Conservation (phyloP, 2,888 invertebrate species). For the Choristoneura rosaceana region DNA sequence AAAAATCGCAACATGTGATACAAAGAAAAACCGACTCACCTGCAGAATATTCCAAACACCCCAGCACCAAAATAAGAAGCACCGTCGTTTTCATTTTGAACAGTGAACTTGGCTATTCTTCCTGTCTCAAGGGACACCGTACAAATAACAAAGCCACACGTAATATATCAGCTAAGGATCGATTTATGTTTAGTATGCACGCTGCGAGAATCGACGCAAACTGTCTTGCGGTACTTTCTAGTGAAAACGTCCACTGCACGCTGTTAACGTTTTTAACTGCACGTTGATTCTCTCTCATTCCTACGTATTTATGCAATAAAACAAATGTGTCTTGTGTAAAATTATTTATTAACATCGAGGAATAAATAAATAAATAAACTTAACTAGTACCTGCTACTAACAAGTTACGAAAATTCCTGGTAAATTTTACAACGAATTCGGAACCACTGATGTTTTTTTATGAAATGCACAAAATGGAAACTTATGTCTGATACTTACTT, state of each 20-base stretch:
- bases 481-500: too few species aligned
- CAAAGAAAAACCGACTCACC: conserved; percentile 54
- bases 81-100: conserved; percentile 69
- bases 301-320: conserved; percentile 3
- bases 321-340: neutral
- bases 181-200: conserved; percentile 78
- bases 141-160: conserved; percentile 74
- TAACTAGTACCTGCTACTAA: too few species aligned
- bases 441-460: too few species aligned
- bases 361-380: too few species aligned
- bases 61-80: conserved; percentile 55
- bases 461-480: too few species aligned
- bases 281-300: conserved; percentile 49
- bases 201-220: conserved; percentile 70
- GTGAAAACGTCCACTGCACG: conserved; percentile 68
- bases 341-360: neutral
- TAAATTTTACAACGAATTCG: too few species aligned
- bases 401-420: too few species aligned
- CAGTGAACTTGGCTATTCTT: conserved; percentile 54
- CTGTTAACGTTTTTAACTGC: conserved; percentile 62
- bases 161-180: conserved; percentile 68
- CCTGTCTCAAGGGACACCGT: conserved; percentile 76
- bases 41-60: conserved; percentile 54
- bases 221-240: conserved; percentile 83
- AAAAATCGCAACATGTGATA: neutral